These are phyloP conservation scores for Drosophila yooni DNA, from an alignment of 2,888 invertebrate genomes.

Conservation along the genomic window DNA sequence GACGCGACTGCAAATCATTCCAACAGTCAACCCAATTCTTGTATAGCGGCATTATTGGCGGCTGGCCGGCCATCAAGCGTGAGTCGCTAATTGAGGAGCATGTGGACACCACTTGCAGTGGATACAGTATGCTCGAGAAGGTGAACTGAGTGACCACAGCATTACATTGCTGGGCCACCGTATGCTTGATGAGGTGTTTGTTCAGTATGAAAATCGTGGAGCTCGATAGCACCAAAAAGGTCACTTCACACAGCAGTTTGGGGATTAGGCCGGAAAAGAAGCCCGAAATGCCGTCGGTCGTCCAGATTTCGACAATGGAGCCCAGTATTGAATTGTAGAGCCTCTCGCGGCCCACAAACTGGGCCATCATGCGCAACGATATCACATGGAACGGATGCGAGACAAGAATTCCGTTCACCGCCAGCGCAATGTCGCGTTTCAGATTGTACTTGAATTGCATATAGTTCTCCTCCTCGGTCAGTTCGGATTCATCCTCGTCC, in stretches of 20 bases:
- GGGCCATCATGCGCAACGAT: conserved; percentile 96
- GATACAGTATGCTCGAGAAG: conserved; percentile 94
- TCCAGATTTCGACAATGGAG: conserved; percentile 92
- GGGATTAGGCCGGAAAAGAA: conserved; percentile 96
- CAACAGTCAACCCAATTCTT: conserved; percentile 93
- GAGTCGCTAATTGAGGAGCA: conserved; percentile 95
- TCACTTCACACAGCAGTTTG: conserved; percentile 92
- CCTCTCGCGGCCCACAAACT: conserved; percentile 96
- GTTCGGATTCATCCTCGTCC: conserved; percentile 84
- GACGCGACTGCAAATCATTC: conserved; percentile 90
- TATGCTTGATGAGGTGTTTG: conserved; percentile 92
- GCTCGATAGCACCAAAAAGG: conserved; percentile 91
- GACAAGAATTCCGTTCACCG: conserved; percentile 91
- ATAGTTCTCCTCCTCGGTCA: conserved; percentile 86
- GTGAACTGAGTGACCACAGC: conserved; percentile 90
- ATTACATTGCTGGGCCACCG: conserved; percentile 87
- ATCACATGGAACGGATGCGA: conserved; percentile 97
- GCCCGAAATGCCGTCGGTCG: conserved; percentile 93
- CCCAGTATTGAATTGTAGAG: conserved; percentile 88
- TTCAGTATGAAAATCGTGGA: conserved; percentile 91
- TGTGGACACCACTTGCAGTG: conserved; percentile 95
- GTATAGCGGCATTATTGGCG: conserved; percentile 93
- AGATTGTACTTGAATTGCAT: conserved; percentile 85
- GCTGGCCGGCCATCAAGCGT: conserved; percentile 92
- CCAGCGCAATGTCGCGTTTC: conserved; percentile 90